Evolutionary conservation across 2,888 invertebrate species (phyloP), one percentile per base, ranked within the genome.

Genomic region (Drosophila birchii): DNA sequence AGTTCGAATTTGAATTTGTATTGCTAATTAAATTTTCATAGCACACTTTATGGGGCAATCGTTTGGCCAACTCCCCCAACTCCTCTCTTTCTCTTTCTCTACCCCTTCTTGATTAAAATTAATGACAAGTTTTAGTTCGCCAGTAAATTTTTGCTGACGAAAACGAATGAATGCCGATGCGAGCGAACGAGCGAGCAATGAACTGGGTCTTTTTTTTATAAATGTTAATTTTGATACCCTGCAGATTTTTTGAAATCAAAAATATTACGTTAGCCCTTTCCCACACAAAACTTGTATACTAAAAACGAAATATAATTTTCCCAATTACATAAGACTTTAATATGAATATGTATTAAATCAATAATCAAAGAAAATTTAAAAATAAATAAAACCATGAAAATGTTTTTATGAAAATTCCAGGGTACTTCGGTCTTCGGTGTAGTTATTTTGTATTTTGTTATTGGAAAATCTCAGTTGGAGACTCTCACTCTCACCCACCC

Each of bases 61-160:
- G 51, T 6, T 39, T 32, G 26, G 32, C 38, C 18, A n/a, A n/a
- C 18, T 45, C 34, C 14, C 12, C 6, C 14, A 5, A 26, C 12
- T n/a, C 18, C 12, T 29, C 29, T 7, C 3, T 7, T 7, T 7
- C 29, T 7, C 29, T 29, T 7, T 11, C 34, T 11, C 34, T 4
- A 20, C 12, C 12, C n/a, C 20, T 7, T 3, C 18, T 44, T 34
- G 67, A 67, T 67, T 53, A 38, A 63, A 66, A 66, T 66, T 55
- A 67, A 70, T 69, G 57, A 58, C 45, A 53, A 64, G 26, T 67
- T 32, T 38, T 49, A 49, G 59, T 29, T 59, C 2, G n/a, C 39
- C 61, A 49, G 20, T 12, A n/a, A 32, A 59, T 58, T 63, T 44
- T 45, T 32, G 45, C 62, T 47, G 38, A 58, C 39, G 44, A 59